phyloP scores from a whole-genome alignment of 1,140 invertebrate genomes.

The Olivierus martensii region DNA sequence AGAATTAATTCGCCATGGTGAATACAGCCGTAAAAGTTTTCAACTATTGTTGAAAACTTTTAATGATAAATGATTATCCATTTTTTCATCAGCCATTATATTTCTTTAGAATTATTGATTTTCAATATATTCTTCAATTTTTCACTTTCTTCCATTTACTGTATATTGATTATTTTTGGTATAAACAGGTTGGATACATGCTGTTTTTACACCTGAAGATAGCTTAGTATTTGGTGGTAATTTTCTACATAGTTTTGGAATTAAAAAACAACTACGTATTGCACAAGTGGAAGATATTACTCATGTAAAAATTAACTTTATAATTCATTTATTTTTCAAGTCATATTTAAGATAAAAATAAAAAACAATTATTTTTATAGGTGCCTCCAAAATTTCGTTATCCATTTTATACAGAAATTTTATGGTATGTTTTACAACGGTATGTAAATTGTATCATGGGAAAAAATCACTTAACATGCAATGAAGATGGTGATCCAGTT shows the following conservation, averaged over 20 bases:
- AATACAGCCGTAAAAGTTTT: too few relatives aligned
- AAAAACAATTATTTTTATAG: conserved; percentile 28
- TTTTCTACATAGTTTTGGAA: conserved; percentile 86
- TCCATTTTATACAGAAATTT: conserved; percentile 95
- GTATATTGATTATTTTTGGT: too few relatives aligned
- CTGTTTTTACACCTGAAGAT: conserved; percentile 88
- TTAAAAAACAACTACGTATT: conserved; percentile 46
- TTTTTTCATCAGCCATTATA: too few relatives aligned
- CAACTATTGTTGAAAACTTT: too few relatives aligned
- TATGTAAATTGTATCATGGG: conserved; percentile 84
- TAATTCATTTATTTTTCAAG: not conserved
- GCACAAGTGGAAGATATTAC: conserved; percentile 87
- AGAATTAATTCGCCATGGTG: too few relatives aligned
- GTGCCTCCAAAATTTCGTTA: conserved; percentile 93
- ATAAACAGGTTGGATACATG: conserved; percentile 84
- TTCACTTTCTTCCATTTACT: too few relatives aligned
- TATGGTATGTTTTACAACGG: conserved; percentile 90
- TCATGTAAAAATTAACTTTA: conserved; percentile 24
- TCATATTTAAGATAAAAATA: not conserved
- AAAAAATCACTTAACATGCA: conserved; percentile 47
- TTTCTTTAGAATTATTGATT: too few relatives aligned
- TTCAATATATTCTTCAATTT: too few relatives aligned
- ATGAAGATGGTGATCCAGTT: not conserved
- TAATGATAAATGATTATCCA: too few relatives aligned
- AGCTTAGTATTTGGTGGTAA: conserved; percentile 96